Conservation (phyloP, 2,797 vertebrate species). For the Limosa lapponica region DNA sequence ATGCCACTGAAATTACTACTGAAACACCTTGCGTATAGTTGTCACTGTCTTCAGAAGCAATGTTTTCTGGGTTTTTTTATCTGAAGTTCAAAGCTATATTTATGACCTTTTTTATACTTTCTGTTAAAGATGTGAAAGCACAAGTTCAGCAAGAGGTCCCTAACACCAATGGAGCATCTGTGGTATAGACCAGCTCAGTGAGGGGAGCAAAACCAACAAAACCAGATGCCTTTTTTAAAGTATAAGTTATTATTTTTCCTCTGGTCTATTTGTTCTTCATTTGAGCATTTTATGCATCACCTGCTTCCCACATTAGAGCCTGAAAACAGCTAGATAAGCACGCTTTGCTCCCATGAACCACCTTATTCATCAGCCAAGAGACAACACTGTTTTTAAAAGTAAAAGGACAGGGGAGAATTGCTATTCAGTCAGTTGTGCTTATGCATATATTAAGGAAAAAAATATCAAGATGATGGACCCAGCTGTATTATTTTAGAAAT, state of each 20-base stretch:
- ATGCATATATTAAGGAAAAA: neutral
- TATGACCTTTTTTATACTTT: neutral
- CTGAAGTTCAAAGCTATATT: neutral
- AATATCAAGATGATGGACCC: neutral
- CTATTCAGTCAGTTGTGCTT: neutral
- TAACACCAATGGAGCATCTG: neutral
- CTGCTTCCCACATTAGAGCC: neutral
- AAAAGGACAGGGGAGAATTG: neutral
- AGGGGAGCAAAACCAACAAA: constrained; percentile 16
- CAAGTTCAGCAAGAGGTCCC: neutral
- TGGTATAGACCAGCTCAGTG: neutral
- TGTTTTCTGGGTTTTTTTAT: neutral
- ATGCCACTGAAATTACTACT: neutral
- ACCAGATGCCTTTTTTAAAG: neutral
- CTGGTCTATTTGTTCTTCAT: neutral
- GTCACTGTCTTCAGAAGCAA: neutral
- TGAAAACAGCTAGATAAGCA: neutral
- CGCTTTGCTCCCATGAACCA: neutral
- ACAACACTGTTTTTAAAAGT: neutral
- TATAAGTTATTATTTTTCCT: neutral
- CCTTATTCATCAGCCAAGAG: neutral
- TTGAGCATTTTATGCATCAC: neutral
- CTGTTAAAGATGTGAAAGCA: neutral
- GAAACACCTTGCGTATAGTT: neutral
- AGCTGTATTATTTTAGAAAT: neutral